Evolutionary conservation across 2,797 vertebrate genomes (phyloP).

Genomic region (Ciconia nigra): DNA sequence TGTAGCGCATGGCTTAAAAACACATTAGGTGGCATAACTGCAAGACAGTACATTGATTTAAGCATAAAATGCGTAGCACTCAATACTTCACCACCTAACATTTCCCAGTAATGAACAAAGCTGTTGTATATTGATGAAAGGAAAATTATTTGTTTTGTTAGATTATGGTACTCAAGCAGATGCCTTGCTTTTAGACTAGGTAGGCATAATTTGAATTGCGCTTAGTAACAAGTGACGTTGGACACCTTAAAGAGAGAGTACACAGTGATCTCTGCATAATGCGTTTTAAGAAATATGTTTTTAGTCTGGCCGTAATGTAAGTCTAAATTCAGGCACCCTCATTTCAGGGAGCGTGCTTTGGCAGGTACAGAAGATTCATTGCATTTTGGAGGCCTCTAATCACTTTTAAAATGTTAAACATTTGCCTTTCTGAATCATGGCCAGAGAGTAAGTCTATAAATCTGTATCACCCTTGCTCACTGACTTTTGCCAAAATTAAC

Average conservation of each 20-base stretch:
- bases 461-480: constrained; percentile 12
- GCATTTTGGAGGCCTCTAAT: constrained; percentile 34
- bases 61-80: constrained; percentile 81
- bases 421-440: constrained; percentile 38
- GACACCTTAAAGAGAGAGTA: constrained; percentile 41
- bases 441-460: constrained; percentile 51
- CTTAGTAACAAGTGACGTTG: constrained; percentile 53
- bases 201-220: constrained; percentile 49
- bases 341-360: not conserved
- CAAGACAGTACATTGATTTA: constrained; percentile 90
- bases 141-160: constrained; percentile 80
- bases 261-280: not conserved
- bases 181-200: constrained; percentile 60
- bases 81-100: constrained; percentile 78
- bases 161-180: constrained; percentile 62
- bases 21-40: constrained; percentile 92
- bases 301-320: not conserved
- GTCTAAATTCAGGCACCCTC: not conserved
- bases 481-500: constrained; percentile 24
- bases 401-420: constrained; percentile 45
- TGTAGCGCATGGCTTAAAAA: constrained; percentile 89
- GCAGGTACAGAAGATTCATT: constrained; percentile 42
- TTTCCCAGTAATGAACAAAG: constrained; percentile 80
- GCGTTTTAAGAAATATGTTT: not conserved
- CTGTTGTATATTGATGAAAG: constrained; percentile 82